Evolutionary conservation across 2,113 vertebrate species (phyloP), one percentile per base, ranked within the genome.

Genomic region (Diglossa brunneiventris): DNA sequence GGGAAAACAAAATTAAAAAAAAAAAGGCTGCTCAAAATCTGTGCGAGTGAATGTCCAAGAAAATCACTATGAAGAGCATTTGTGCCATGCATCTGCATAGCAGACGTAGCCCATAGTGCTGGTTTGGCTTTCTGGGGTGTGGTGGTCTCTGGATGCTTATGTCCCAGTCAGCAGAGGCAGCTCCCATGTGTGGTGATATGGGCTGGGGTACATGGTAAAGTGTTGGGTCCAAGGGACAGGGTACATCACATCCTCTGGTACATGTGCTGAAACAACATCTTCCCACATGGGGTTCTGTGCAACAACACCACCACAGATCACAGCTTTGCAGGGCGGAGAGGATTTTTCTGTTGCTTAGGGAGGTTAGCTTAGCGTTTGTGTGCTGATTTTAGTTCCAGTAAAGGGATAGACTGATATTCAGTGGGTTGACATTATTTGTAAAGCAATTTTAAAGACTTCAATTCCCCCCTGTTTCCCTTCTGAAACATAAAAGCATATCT

Each of bases 221-320:
- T 3, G 0, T 2, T 2, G 2, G 9, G 26, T 41, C 39, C 2
- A 6, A 21, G 61, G 26, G 22, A 26, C 8, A 15, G 33, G 28
- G 12, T 5, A 14, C 26, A 1, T 0, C 1, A 9, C 0, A 2
- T 30, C 20, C 21, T 28, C 37, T 16, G 30, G 7, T 8, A 26
- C 0, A 0, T 2, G 2, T 1, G 1, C 26, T 4, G 6, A 35
- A 63, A 41, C 15, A 18, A 14, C 11, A 6, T 49, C 66, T 56
- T 74, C 52, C 19, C 27, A 4, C 8, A 0, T 0, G 6, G 6
- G 7, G 3, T 12, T 37, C 18, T 52, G 33, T 6, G 33, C 24
- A 19, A 6, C 35, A 39, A 0, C 8, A 27, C 24, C 35, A 17
- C 8, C 4, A 2, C 10, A 17, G 27, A n/a, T 26, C 28, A 19